Percentiles rank a stretch among this genome's conserved stretches.
Evolutionary conservation across 2,888 invertebrate species (phyloP).

Genomic region (Leptinotarsa haldemani): DNA sequence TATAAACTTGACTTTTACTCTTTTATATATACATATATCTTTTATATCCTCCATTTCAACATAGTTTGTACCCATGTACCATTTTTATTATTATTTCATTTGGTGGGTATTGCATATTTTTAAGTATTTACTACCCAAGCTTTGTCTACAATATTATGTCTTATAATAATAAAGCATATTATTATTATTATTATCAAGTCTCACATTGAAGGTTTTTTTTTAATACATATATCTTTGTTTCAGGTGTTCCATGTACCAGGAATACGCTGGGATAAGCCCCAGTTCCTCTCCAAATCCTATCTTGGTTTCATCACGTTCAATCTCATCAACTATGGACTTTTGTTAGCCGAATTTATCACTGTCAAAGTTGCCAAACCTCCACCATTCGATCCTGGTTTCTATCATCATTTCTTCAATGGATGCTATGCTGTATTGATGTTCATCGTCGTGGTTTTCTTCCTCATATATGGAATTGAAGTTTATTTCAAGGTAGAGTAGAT

Average conservation of each 20-base stretch:
- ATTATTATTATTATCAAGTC: no score
- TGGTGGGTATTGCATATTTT: no score
- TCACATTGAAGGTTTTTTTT: not conserved
- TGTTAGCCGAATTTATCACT: slow-evolving; percentile 79
- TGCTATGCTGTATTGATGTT: slow-evolving; percentile 92
- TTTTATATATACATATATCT: no score
- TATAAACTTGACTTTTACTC: no score
- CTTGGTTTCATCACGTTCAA: slow-evolving; percentile 91
- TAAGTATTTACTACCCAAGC: no score
- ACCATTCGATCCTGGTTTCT: slow-evolving; percentile 74
- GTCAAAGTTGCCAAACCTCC: slow-evolving; percentile 68
- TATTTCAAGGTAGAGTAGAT: slow-evolving; percentile 83
- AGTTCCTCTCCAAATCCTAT: slow-evolving; percentile 92
- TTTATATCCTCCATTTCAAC: no score
- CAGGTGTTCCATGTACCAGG: slow-evolving; percentile 91
- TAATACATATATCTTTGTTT: slow-evolving; percentile 39
- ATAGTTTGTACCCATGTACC: no score
- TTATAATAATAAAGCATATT: no score
- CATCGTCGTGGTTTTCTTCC: slow-evolving; percentile 90
- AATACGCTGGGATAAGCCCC: slow-evolving; percentile 87
- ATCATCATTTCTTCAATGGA: slow-evolving; percentile 90
- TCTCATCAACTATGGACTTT: slow-evolving; percentile 85
- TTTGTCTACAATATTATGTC: no score
- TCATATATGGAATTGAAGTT: slow-evolving; percentile 94
- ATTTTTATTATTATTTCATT: no score